Percentiles rank a stretch among this genome's conserved stretches.
Conservation (phyloP, 2,113 vertebrate genomes). For the Strigops habroptila region DNA sequence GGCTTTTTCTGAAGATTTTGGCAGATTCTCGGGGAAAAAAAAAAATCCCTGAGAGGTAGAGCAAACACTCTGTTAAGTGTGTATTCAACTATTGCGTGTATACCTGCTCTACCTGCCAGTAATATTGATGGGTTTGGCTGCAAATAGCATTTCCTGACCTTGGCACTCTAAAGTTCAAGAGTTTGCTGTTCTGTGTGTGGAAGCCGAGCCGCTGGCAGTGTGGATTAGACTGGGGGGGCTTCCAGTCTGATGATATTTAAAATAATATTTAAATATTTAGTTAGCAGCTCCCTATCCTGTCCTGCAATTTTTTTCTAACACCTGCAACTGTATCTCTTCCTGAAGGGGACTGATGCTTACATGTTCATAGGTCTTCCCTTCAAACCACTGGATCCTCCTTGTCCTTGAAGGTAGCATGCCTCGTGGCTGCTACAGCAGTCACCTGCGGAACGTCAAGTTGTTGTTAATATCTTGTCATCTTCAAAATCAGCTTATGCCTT, state of each 20-base stretch:
- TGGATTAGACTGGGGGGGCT: background rate
- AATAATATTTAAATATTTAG: background rate
- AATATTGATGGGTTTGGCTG: background rate
- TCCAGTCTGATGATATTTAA: background rate
- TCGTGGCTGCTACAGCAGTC: background rate
- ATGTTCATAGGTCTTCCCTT: background rate
- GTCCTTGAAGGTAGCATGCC: background rate
- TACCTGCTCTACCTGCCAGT: background rate
- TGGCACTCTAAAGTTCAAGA: background rate
- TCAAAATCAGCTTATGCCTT: background rate
- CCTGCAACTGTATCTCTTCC: background rate
- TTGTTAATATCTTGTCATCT: background rate
- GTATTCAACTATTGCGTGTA: background rate
- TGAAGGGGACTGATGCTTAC: fast-evolving
- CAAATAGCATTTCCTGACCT: background rate
- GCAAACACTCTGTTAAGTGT: background rate
- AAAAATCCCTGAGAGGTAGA: background rate
- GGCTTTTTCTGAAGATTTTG: background rate
- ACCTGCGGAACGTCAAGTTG: background rate
- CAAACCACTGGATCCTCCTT: background rate
- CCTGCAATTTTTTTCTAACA: background rate
- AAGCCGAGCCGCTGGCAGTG: fast-evolving
- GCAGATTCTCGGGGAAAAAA: background rate
- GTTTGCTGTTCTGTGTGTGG: background rate
- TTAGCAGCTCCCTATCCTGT: background rate